Evolutionary conservation across 1,140 invertebrate species (phyloP).

Genomic region (Akabosia matsudoensis): DNA sequence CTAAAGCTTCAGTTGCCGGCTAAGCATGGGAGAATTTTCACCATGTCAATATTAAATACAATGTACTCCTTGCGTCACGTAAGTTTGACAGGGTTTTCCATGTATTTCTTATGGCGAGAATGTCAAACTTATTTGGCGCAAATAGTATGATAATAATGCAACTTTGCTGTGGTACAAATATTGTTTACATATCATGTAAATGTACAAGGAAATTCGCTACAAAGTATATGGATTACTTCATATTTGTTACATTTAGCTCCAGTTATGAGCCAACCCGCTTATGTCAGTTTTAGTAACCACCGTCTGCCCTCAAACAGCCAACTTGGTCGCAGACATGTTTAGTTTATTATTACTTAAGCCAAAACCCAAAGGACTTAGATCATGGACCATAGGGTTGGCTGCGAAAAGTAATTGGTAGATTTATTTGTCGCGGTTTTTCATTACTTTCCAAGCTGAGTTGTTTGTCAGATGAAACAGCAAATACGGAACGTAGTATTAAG

Average conservation of each 20-base stretch:
- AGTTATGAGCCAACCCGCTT: not conserved
- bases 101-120: no score
- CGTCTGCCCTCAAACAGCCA: constrained; percentile 1
- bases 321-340: not conserved
- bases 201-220: no score
- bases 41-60: no score
- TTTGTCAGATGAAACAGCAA: not conserved
- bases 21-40: no score
- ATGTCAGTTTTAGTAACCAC: not conserved
- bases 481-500: not conserved
- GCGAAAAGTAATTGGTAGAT: constrained; percentile 3
- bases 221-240: no score
- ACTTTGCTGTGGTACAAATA: no score
- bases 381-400: not conserved
- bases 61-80: no score
- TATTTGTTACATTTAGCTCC: not conserved
- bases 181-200: no score
- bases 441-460: not conserved
- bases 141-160: no score
- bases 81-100: no score
- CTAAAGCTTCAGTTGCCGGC: no score
- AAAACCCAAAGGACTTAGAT: not conserved
- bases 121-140: no score
- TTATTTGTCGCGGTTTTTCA: constrained; percentile 8
- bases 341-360: constrained; percentile 16